Evolutionary conservation across 2,888 invertebrate species (phyloP).

Genomic region (Folsomia manolachei): DNA sequence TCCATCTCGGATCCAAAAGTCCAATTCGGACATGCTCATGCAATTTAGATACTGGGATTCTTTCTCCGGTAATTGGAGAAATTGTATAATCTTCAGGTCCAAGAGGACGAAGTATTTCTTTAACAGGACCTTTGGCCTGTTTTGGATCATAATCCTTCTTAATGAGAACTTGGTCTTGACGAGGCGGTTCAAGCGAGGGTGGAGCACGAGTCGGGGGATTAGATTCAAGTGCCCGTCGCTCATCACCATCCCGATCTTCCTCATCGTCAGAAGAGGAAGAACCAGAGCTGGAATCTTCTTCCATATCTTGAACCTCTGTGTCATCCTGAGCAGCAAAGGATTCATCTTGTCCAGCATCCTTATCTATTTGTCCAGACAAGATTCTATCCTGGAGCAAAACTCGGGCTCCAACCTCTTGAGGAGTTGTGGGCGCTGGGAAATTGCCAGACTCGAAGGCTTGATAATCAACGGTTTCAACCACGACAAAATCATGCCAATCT

Average conservation of each 20-base stretch:
- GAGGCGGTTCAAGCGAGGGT: slow-evolving; percentile 55
- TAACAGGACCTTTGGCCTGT: slow-evolving; percentile 59
- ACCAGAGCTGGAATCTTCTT: slow-evolving; percentile 69
- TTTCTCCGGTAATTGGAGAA: slow-evolving; percentile 97
- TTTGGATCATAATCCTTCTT: slow-evolving; percentile 96
- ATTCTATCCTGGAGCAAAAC: slow-evolving; percentile 73
- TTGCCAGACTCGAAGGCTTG: slow-evolving; percentile 93
- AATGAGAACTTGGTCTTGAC: slow-evolving; percentile 81
- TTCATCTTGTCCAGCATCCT: slow-evolving; percentile 44
- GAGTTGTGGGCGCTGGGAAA: slow-evolving; percentile 95
- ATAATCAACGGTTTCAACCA: slow-evolving; percentile 99
- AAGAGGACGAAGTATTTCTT: slow-evolving; percentile 61
- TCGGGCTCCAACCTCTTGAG: slow-evolving; percentile 92
- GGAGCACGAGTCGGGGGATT: slow-evolving; percentile 49
- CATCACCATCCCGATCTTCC: slow-evolving; percentile 64
- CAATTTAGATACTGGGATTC: slow-evolving; percentile 93
- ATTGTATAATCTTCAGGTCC: slow-evolving; percentile 86
- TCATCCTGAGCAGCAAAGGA: slow-evolving; percentile 55
- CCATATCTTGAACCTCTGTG: slow-evolving; percentile 78
- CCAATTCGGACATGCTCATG: slow-evolving; percentile 98
- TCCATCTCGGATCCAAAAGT: slow-evolving; percentile 93
- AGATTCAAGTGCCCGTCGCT: slow-evolving; percentile 54
- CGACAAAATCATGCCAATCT: slow-evolving; percentile 99
- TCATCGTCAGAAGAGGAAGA: slow-evolving; percentile 62
- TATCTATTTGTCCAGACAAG: slow-evolving; percentile 41